Percentiles rank a stretch among this genome's conserved stretches.
Conservation (phyloP, 1,140 invertebrate genomes). For the Macrocentrus cingulum region DNA sequence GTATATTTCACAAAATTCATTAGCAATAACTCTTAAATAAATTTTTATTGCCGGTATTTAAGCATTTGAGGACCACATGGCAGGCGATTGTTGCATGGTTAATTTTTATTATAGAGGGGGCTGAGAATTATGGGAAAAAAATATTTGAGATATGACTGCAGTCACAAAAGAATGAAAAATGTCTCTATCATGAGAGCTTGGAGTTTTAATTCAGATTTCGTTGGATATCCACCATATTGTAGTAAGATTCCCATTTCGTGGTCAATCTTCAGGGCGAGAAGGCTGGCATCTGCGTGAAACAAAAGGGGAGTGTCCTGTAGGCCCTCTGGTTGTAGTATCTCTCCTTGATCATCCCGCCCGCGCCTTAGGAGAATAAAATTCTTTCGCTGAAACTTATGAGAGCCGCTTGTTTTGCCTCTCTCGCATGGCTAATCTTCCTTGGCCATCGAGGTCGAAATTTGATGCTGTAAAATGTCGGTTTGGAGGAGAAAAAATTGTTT, state of each 20-base stretch:
- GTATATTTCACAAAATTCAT: conserved; percentile 4
- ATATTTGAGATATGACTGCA: conserved; percentile 9
- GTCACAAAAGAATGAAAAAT: conserved; percentile 53
- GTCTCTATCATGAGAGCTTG: conserved; percentile 60
- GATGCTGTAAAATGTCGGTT: conserved; percentile 5
- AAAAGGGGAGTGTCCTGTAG: conserved; percentile 38
- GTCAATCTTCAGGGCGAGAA: conserved; percentile 28
- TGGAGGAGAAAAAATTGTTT: not conserved
- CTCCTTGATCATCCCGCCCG: conserved; percentile 13
- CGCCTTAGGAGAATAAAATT: conserved; percentile 15
- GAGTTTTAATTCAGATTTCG: too few species aligned
- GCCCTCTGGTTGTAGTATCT: not conserved
- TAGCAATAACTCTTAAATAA: conserved; percentile 4
- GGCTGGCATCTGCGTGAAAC: conserved; percentile 24
- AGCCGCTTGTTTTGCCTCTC: conserved; percentile 14
- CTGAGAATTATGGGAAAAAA: not conserved
- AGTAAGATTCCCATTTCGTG: conserved; percentile 27
- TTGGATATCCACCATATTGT: not conserved
- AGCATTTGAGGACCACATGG: conserved; percentile 7
- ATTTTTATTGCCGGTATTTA: not conserved
- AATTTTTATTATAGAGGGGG: not conserved
- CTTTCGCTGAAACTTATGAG: conserved; percentile 20
- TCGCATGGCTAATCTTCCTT: conserved; percentile 8
- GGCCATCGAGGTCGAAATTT: conserved; percentile 18
- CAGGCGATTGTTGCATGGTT: not conserved